Conservation (phyloP, 2,888 invertebrate genomes). For the Morpho deidamia region DNA sequence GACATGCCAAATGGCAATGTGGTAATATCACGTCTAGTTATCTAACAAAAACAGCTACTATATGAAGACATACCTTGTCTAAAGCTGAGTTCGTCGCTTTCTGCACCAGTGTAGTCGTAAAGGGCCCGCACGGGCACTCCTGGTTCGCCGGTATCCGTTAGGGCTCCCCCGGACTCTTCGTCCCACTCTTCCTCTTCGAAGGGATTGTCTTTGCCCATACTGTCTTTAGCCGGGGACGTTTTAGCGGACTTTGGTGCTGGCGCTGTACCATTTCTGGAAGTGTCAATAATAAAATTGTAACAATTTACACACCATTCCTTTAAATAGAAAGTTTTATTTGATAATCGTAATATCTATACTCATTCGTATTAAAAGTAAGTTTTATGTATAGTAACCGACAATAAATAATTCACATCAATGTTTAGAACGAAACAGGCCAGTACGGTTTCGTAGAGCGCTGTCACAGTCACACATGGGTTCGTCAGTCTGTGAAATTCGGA, state of each 20-base stretch:
- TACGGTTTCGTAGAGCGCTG: no score
- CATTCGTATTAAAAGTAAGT: no score
- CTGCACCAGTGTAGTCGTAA: conserved; percentile 98
- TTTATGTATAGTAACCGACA: no score
- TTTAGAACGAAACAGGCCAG: no score
- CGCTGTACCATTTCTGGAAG: conserved; percentile 63
- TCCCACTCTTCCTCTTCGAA: conserved; percentile 92
- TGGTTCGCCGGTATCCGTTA: conserved; percentile 95
- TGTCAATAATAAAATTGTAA: neutral
- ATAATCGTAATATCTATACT: no score
- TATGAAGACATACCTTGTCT: conserved; percentile 85
- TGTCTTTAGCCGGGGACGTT: conserved; percentile 57
- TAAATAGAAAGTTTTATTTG: neutral
- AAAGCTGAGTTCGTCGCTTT: conserved; percentile 97
- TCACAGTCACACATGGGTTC: no score
- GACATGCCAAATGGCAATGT: no score
- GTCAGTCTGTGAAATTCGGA: no score
- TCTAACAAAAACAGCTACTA: no score
- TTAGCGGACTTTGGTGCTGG: conserved; percentile 56
- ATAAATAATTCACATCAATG: no score
- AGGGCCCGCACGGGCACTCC: conserved; percentile 96
- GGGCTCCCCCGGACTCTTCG: conserved; percentile 89
- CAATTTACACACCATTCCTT: neutral
- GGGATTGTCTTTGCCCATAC: conserved; percentile 83
- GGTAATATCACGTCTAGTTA: no score